These are phyloP conservation scores for Brachionus plicatilis DNA, from an alignment of 1,140 invertebrate genomes.

Conservation along the genomic window DNA sequence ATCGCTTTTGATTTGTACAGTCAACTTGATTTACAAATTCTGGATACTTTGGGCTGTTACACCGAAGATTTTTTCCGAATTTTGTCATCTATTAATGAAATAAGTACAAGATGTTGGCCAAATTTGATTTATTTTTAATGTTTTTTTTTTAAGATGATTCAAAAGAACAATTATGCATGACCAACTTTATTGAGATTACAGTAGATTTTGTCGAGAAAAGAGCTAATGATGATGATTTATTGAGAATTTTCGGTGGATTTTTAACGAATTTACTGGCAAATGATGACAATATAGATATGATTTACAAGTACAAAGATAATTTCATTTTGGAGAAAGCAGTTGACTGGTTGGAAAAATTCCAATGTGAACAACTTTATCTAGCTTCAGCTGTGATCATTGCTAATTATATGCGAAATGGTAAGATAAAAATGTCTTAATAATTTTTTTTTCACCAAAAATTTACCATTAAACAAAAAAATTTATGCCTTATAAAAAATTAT, in stretches of 20 bases:
- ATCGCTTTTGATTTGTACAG: not conserved
- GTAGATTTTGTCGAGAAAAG: not conserved
- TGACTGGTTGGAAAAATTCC: slow-evolving; percentile 6
- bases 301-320: slow-evolving; percentile 19
- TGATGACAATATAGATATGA: slow-evolving; percentile 11
- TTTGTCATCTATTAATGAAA: not conserved
- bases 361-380: slow-evolving; percentile 14
- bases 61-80: slow-evolving; percentile 16
- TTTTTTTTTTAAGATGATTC: not conserved
- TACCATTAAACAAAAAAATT: too few relatives aligned
- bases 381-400: slow-evolving; percentile 19
- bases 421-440: not conserved
- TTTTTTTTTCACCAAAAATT: not conserved
- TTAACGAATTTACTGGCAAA: slow-evolving; percentile 2
- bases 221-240: not conserved
- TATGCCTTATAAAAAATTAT: too few relatives aligned
- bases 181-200: not conserved
- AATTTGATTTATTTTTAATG: not conserved
- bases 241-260: slow-evolving; percentile 6
- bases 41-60: not conserved
- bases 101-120: not conserved
- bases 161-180: slow-evolving; percentile 3
- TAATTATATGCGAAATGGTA: slow-evolving; percentile 27
- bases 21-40: not conserved
- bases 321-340: not conserved